Conservation (phyloP, 2,888 invertebrate genomes). For the Antheraea yamamai region DNA sequence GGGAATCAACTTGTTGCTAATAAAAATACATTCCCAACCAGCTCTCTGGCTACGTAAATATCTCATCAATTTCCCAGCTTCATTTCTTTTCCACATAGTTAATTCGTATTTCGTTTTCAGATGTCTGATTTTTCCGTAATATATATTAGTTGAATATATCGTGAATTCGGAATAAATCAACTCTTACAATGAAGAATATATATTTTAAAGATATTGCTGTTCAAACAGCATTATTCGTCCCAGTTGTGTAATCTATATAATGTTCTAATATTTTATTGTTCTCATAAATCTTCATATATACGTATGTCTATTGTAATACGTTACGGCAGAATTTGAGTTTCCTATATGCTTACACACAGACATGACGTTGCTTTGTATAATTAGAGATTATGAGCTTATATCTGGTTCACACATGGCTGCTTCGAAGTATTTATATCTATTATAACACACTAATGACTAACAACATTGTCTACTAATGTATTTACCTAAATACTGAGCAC, state of each 20-base stretch:
- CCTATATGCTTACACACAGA: background rate
- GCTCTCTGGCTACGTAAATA: too few species aligned
- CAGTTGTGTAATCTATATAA: background rate
- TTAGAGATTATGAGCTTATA: constrained; percentile 6
- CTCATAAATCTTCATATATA: background rate
- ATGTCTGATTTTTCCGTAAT: too few species aligned
- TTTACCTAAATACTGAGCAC: background rate
- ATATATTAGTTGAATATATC: too few species aligned
- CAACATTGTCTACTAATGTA: background rate
- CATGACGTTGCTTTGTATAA: background rate
- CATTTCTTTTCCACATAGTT: too few species aligned
- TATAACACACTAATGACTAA: constrained; percentile 1
- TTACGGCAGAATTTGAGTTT: background rate
- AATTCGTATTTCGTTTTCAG: too few species aligned
- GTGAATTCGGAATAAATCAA: too few species aligned
- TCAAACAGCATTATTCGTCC: background rate
- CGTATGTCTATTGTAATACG: background rate
- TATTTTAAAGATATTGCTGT: background rate
- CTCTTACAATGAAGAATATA: too few species aligned
- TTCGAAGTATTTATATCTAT: background rate
- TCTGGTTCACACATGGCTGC: background rate
- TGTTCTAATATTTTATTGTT: background rate
- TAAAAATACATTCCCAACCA: too few species aligned
- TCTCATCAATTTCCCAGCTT: too few species aligned
- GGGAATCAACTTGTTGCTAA: too few species aligned